A percentile compares a stretch with the other conserved stretches of the same genome.
Conservation (phyloP, 2,113 vertebrate species). For the Colius striatus region DNA sequence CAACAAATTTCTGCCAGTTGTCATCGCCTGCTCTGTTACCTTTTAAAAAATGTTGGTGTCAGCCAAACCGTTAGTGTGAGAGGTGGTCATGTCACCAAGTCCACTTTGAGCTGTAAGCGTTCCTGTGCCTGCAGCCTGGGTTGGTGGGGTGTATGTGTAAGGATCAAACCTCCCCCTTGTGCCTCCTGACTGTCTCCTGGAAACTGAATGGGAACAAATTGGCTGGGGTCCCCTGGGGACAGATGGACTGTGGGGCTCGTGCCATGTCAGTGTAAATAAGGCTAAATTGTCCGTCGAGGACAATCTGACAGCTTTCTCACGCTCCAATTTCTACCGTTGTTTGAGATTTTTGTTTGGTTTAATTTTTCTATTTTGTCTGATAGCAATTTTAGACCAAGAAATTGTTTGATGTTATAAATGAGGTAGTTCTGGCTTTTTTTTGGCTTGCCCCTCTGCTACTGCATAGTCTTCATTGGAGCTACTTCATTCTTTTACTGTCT, state of each 20-base stretch:
- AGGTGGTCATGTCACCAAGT: neutral
- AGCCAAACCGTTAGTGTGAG: neutral
- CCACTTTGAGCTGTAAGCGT: neutral
- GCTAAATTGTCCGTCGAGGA: neutral
- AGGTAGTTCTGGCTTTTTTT: neutral
- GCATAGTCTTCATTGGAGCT: neutral
- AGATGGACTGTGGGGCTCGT: neutral
- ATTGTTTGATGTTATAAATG: neutral
- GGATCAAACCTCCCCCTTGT: neutral
- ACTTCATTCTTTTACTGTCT: neutral
- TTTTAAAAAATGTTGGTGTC: neutral
- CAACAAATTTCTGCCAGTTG: neutral
- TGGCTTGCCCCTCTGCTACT: neutral
- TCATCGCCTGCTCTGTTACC: neutral
- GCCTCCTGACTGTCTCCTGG: neutral
- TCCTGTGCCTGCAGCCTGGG: neutral
- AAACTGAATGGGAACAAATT: neutral
- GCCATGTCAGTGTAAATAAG: neutral
- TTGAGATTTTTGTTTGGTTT: neutral
- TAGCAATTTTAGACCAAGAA: conserved; percentile 11
- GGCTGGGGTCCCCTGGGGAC: neutral
- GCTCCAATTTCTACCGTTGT: neutral
- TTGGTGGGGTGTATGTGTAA: neutral
- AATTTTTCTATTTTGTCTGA: too few relatives aligned
- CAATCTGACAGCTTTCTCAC: conserved; percentile 1